Evolutionary conservation across 1,140 invertebrate genomes (phyloP).

Genomic region (Laupala kohalensis): DNA sequence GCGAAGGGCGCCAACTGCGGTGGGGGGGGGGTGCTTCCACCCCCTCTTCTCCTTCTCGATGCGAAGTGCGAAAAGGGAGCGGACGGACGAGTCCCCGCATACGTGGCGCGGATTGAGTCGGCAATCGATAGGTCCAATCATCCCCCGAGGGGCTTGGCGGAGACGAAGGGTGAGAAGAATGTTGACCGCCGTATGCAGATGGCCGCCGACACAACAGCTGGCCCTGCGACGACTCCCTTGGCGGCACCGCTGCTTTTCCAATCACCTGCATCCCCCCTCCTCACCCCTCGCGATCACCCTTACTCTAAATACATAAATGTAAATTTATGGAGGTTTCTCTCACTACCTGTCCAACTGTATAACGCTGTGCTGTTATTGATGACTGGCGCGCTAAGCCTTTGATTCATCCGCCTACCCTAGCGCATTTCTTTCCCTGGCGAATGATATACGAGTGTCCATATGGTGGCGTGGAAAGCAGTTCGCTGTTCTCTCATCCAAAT

Average conservation of each 20-base stretch:
- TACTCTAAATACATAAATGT: background rate
- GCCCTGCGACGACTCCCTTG: too few relatives aligned
- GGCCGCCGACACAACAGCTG: background rate
- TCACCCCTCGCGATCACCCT: background rate
- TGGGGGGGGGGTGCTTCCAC: background rate
- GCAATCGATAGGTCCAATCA: background rate
- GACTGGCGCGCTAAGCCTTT: background rate
- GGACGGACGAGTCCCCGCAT: too few relatives aligned
- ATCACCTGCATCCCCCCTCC: background rate
- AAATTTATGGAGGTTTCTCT: background rate
- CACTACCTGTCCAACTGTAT: background rate
- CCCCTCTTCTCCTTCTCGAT: background rate
- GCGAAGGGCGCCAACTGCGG: background rate
- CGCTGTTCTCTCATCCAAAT: background rate
- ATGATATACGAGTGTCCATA: background rate
- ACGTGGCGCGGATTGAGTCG: background rate
- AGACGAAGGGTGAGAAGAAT: background rate
- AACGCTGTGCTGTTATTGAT: background rate
- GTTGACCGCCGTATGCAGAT: background rate
- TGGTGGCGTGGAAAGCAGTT: background rate
- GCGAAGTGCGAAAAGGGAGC: too few relatives aligned
- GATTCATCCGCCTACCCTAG: background rate
- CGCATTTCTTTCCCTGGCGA: background rate
- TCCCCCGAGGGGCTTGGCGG: background rate
- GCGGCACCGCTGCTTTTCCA: background rate